Conservation (phyloP, 2,113 vertebrate species). For the Callopanchax toddi region DNA sequence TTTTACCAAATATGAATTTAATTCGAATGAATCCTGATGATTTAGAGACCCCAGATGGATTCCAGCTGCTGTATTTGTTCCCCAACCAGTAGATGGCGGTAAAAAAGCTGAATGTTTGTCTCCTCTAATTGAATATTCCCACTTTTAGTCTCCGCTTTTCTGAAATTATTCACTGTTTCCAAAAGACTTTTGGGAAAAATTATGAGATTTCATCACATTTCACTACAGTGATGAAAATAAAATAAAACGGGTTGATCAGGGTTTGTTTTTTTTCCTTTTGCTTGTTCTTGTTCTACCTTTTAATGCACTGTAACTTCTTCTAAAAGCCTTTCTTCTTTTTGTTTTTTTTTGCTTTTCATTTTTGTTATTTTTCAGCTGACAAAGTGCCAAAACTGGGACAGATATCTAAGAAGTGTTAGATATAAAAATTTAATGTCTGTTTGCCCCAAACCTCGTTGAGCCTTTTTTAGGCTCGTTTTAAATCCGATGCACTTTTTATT, state of each 20-base stretch:
- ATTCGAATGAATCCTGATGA: too few species aligned
- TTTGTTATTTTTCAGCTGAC: slow-evolving; percentile 13
- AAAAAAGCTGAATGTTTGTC: background rate
- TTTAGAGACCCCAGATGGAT: too few species aligned
- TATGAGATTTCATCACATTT: background rate
- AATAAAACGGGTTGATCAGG: background rate
- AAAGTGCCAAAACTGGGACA: slow-evolving; percentile 39
- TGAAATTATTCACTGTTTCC: background rate
- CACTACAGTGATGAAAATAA: background rate
- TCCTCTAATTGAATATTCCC: background rate
- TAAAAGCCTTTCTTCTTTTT: background rate
- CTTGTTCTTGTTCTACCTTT: background rate
- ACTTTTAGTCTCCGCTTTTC: background rate
- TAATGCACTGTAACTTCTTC: slow-evolving; percentile 2
- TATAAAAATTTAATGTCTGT: too few species aligned
- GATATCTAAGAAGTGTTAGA: background rate
- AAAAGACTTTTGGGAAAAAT: background rate
- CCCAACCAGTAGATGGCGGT: background rate
- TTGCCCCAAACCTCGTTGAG: slow-evolving; percentile 28
- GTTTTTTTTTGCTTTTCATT: background rate
- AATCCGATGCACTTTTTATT: slow-evolving; percentile 90
- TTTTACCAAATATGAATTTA: too few species aligned
- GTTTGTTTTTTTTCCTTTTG: background rate
- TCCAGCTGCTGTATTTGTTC: too few species aligned
- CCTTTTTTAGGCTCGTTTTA: slow-evolving; percentile 60